Evolutionary conservation across 2,113 vertebrate genomes (phyloP).

Genomic region (Zootoca vivipara): DNA sequence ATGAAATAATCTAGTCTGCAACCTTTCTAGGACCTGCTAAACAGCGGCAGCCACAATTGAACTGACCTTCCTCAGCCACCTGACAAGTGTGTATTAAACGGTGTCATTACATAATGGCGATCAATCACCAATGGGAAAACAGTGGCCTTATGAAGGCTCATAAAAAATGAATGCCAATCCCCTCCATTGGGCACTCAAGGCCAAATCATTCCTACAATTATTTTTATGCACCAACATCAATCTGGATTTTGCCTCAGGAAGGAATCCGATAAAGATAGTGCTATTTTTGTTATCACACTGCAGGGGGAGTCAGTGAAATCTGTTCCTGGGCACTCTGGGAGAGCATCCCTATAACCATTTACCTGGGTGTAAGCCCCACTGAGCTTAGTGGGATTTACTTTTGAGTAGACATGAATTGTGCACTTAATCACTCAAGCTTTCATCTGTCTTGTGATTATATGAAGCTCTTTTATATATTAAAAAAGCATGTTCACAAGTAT

Average conservation of each 20-base stretch:
- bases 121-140: slow-evolving; percentile 67
- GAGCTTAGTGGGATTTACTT: background rate
- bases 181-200: slow-evolving; percentile 5
- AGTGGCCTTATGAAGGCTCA: slow-evolving; percentile 51
- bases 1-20: slow-evolving; percentile 38
- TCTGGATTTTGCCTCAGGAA: background rate
- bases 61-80: slow-evolving; percentile 60
- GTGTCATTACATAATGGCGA: slow-evolving; percentile 63
- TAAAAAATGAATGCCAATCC: slow-evolving; percentile 56
- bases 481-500: background rate
- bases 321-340: background rate
- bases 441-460: background rate
- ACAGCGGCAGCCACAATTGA: slow-evolving; percentile 44
- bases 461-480: background rate
- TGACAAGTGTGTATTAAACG: slow-evolving; percentile 47
- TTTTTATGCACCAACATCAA: slow-evolving; percentile 20
- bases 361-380: background rate
- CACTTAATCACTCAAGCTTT: background rate
- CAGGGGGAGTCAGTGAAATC: background rate
- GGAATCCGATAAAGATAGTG: background rate
- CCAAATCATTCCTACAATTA: slow-evolving; percentile 39
- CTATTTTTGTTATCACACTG: background rate
- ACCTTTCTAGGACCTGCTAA: slow-evolving; percentile 28
- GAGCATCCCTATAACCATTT: background rate
- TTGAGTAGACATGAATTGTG: background rate